These are phyloP conservation scores for Girardinichthys multiradiatus DNA, from an alignment of 2,113 vertebrate genomes.

Conservation along the genomic window DNA sequence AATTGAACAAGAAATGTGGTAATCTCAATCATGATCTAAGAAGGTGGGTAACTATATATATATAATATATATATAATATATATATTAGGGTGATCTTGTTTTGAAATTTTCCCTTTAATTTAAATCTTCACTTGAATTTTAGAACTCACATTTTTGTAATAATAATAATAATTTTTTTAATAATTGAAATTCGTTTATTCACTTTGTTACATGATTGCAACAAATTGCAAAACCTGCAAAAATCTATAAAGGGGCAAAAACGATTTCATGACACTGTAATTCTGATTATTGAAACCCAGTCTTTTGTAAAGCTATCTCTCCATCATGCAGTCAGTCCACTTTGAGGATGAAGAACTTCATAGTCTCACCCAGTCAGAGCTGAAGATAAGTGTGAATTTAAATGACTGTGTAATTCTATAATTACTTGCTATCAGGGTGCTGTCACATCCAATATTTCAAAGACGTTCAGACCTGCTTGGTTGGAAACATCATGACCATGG, in stretches of 20 bases:
- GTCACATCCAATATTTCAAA: constrained; percentile 76
- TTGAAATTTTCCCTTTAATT: not conserved
- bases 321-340: constrained; percentile 3
- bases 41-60: not conserved
- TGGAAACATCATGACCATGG: constrained; percentile 17
- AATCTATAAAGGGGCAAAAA: not conserved
- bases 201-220: not conserved
- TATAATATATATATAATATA: no score
- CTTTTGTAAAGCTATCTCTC: not conserved
- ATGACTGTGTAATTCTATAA: constrained; percentile 66
- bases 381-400: constrained; percentile 48
- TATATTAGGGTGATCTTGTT: not conserved
- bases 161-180: no score
- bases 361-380: constrained; percentile 24
- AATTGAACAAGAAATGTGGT: not conserved
- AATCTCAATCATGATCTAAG: not conserved
- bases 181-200: not conserved
- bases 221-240: not conserved
- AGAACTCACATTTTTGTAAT: not conserved
- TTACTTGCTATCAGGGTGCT: constrained; percentile 65
- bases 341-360: constrained; percentile 19
- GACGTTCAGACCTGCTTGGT: constrained; percentile 5
- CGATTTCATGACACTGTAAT: not conserved
- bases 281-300: not conserved
- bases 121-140: not conserved